Evolutionary conservation across 30 jellyfish, hydroid and myxozoan species (phyloP).

Genomic region (Morbakka virulenta): DNA sequence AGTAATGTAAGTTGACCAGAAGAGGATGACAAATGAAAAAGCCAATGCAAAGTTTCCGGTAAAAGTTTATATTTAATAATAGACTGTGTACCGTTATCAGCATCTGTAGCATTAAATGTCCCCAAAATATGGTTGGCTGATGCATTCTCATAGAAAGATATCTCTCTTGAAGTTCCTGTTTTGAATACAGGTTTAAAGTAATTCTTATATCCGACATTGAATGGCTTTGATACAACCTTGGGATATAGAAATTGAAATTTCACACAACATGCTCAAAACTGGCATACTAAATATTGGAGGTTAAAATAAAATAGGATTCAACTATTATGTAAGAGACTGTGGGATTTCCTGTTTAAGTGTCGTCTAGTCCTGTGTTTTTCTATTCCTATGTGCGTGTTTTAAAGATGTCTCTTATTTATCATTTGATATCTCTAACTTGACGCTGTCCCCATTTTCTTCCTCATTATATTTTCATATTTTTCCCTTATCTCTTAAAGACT

Average conservation of each 20-base stretch:
- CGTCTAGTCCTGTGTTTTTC: too few relatives aligned
- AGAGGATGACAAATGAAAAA: slow-evolving; percentile 22
- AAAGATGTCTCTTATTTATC: too few relatives aligned
- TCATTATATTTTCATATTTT: too few relatives aligned
- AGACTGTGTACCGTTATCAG: slow-evolving; percentile 71
- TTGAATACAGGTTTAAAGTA: slow-evolving; percentile 61
- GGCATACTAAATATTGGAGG: background rate
- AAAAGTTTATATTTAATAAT: slow-evolving; percentile 16
- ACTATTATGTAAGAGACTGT: too few relatives aligned
- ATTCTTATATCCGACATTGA: slow-evolving; percentile 67
- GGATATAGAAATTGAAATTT: background rate
- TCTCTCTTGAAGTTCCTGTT: slow-evolving; percentile 1
- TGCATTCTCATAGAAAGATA: slow-evolving; percentile 55
- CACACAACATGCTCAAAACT: background rate
- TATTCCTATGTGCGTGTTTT: too few relatives aligned
- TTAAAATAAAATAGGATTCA: background rate
- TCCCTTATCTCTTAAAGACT: too few relatives aligned
- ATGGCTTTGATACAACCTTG: slow-evolving; percentile 59
- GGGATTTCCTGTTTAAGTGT: too few relatives aligned
- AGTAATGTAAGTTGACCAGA: slow-evolving; percentile 44
- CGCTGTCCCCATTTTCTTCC: too few relatives aligned
- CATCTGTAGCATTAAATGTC: slow-evolving; percentile 65
- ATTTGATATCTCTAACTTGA: too few relatives aligned
- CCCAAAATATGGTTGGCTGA: slow-evolving; percentile 25
- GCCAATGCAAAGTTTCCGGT: slow-evolving; percentile 16